A percentile compares a stretch with the other conserved stretches of the same genome.
These are phyloP conservation scores for Zosterops pallidus DNA, from an alignment of 2,113 vertebrate genomes.

Conservation along the genomic window DNA sequence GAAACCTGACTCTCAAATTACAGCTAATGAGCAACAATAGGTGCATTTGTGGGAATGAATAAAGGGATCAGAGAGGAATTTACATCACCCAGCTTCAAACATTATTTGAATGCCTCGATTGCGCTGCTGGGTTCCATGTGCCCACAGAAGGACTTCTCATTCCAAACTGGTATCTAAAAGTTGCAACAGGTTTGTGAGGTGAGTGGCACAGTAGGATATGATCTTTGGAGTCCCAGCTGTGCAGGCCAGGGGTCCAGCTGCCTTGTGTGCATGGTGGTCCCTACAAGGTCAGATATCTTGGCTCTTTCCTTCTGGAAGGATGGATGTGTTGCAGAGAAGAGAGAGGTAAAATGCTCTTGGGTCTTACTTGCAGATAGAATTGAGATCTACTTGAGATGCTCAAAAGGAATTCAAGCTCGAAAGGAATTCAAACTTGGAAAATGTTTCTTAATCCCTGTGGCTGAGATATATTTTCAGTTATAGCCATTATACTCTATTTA, in stretches of 20 bases:
- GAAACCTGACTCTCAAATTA: background rate
- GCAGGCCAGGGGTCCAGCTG: background rate
- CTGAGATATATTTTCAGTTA: background rate
- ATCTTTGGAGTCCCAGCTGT: background rate
- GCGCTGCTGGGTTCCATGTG: background rate
- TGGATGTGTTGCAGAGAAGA: background rate
- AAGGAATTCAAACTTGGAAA: background rate
- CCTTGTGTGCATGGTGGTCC: background rate
- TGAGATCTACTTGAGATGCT: background rate
- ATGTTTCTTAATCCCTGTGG: background rate
- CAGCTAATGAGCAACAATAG: background rate
- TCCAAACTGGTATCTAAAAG: background rate
- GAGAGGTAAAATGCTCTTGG: fast-evolving
- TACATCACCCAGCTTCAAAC: background rate
- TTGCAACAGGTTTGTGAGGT: background rate
- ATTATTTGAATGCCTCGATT: background rate
- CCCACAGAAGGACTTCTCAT: background rate
- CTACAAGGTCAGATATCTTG: background rate
- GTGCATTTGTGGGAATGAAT: slow-evolving; percentile 27
- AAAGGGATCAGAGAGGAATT: slow-evolving; percentile 6
- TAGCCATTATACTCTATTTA: background rate
- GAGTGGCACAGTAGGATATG: fast-evolving
- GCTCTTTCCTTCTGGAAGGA: background rate
- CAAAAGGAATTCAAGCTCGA: background rate
- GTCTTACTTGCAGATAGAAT: background rate